These are phyloP conservation scores for Ariopsis seemanni DNA, from an alignment of 2,113 vertebrate species.

Conservation along the genomic window DNA sequence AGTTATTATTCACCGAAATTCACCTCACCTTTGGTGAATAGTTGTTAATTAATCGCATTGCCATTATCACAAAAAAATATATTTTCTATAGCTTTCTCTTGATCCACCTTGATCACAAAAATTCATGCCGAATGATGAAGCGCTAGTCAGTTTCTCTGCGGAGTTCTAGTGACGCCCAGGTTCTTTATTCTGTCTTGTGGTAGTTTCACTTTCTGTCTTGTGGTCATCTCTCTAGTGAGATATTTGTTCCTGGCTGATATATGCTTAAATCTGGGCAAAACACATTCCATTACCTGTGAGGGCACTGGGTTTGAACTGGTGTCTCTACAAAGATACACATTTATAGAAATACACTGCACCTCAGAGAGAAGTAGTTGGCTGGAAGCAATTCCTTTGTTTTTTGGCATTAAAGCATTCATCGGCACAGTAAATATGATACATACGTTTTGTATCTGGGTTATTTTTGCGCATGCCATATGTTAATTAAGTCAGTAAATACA, in stretches of 20 bases:
- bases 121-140: not conserved
- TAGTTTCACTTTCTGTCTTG: not conserved
- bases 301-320: constrained; percentile 39
- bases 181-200: not conserved
- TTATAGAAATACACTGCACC: constrained; percentile 16
- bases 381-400: constrained; percentile 7
- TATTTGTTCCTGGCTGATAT: constrained; percentile 58
- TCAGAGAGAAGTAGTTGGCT: constrained; percentile 15
- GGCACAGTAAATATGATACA: constrained; percentile 1
- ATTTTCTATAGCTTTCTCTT: not conserved
- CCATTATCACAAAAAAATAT: not conserved
- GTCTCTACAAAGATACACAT: constrained; percentile 46
- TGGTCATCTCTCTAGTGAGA: constrained; percentile 48
- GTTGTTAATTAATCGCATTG: not conserved
- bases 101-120: not conserved
- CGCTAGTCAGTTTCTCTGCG: not conserved
- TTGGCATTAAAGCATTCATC: constrained; percentile 15
- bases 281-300: constrained; percentile 58
- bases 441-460: constrained; percentile 14
- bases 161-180: not conserved
- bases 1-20: too few species aligned
- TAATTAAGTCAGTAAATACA: constrained; percentile 40
- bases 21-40: too few species aligned
- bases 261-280: constrained; percentile 52
- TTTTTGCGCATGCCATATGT: constrained; percentile 35